Conservation (phyloP, 1,140 invertebrate genomes). For the Mylabris phalerata region DNA sequence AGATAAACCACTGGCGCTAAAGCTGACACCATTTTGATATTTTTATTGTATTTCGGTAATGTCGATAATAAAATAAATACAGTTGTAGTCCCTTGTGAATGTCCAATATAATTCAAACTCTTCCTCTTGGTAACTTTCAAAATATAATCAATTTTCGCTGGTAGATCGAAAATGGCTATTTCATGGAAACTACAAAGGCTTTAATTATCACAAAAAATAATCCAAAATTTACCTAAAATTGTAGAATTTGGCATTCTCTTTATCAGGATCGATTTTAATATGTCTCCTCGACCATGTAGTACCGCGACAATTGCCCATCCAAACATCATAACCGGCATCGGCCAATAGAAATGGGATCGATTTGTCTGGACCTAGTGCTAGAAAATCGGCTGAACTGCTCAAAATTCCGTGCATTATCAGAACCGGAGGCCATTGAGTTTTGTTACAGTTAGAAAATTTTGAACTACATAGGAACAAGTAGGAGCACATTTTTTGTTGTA, state of each 20-base stretch:
- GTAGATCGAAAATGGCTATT: slow-evolving; percentile 56
- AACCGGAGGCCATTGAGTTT: not conserved
- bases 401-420: slow-evolving; percentile 63
- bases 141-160: slow-evolving; percentile 54
- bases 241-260: slow-evolving; percentile 4
- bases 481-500: too few relatives aligned
- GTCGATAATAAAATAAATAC: slow-evolving; percentile 48
- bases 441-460: not conserved
- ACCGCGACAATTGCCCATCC: slow-evolving; percentile 54
- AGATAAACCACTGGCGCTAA: not conserved
- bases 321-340: slow-evolving; percentile 59
- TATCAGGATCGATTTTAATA: slow-evolving; percentile 1
- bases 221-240: slow-evolving; percentile 3
- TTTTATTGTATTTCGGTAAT: slow-evolving; percentile 48
- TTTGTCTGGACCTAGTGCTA: not conserved
- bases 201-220: too few relatives aligned
- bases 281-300: slow-evolving; percentile 8
- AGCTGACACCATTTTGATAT: slow-evolving; percentile 40
- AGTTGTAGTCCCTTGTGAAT: slow-evolving; percentile 52
- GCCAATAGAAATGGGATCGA: slow-evolving; percentile 50
- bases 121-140: slow-evolving; percentile 43
- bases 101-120: slow-evolving; percentile 49
- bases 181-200: slow-evolving; percentile 45
- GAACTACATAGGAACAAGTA: too few relatives aligned
- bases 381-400: slow-evolving; percentile 47